Base-by-base conservation (phyloP, 2,888 invertebrate species). In the Heliothis peltigera region DNA sequence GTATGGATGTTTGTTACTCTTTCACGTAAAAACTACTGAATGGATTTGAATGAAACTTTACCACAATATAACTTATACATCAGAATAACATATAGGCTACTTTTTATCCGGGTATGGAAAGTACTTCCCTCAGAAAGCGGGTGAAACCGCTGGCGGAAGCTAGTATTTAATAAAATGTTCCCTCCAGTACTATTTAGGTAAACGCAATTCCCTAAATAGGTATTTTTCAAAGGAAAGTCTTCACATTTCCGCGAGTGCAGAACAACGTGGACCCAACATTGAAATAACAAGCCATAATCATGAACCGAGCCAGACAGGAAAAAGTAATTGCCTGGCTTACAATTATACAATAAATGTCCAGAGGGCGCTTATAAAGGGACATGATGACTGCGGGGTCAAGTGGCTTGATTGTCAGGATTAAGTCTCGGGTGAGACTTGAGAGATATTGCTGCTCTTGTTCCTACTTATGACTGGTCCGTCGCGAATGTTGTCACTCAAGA, bases 391-490 rank as follows among this genome's bases (percentile, higher is more conserved):
- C 4, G 68, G 39, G 77, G 80, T 77, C 73, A 77, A 77, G 69
- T 77, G 77, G 60, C 63, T 72, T 77, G 73, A 80, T 77, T 80
- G 73, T 69, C 53, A 47, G 58, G 78, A 80, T 80, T 77, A 77
- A 56, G 47, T 77, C 53, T 64, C 60, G 74, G 70, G 73, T 58
- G 69, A 55, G 56, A 60, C 55, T 68, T 61, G 53, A 62, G 64
- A 64, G 49, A 77, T 73, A 70, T 60, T 77, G 53, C 64, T 52
- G 73, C 66, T 62, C 55, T 63, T 61, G 63, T 64, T 48, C 17
- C 18, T 59, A 53, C 58, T 56, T 54, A 55, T 60, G 43, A 55
- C 56, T 62, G 49, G 67, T 63, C 42, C 22, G 42, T 25, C 43
- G 49, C 39, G 46, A 70, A 55, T 60, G 48, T 70, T 74, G 65